Evolutionary conservation across 2,888 invertebrate species (phyloP), one percentile per base, ranked within the genome.

Genomic region (Torymus tubicola): DNA sequence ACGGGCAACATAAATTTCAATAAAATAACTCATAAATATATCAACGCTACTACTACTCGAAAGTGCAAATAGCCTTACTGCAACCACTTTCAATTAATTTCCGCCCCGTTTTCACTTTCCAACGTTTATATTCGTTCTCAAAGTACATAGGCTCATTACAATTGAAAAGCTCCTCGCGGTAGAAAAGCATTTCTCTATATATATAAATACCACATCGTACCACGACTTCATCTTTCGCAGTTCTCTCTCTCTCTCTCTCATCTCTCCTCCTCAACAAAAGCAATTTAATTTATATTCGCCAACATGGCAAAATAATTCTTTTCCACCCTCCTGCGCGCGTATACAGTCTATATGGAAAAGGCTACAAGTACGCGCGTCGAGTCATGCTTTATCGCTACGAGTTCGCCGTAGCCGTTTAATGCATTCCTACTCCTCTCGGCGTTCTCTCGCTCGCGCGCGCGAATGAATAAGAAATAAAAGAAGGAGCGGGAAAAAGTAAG

Each of bases 351-450:
- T 61, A 61, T 31, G 31, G 67, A 68, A 73, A 73, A 73, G 42
- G 55, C 57, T 16, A 57, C 60, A 31, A 64, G 75, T 65, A 31
- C 31, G 31, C 31, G 55, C 60, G 67, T 57, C 71, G 65, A 53
- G 76, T 16, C 75, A 67, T 80, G 80, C 63, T 76, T 71, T 80
- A 76, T 76, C 72, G 63, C 63, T 16, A 8, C 55, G 71, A 70
- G 52, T 60, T 67, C 14, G 58, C 24, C 42, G 65, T 61, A 65
- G 24, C 31, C 61, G 69, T 55, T 64, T 63, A 73, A 70, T 55
- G 61, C 18, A 78, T 78, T 65, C 71, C 58, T 31, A 31, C 31
- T 31, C 31, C 31, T 31, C 21, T 21, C 21, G 21, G 21, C 21
- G 21, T 10, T n/a, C 8, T 4, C 14, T 12, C 18, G 21, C 14